phyloP scores from a whole-genome alignment of 2,113 vertebrate species.

The Catharus minimus region DNA sequence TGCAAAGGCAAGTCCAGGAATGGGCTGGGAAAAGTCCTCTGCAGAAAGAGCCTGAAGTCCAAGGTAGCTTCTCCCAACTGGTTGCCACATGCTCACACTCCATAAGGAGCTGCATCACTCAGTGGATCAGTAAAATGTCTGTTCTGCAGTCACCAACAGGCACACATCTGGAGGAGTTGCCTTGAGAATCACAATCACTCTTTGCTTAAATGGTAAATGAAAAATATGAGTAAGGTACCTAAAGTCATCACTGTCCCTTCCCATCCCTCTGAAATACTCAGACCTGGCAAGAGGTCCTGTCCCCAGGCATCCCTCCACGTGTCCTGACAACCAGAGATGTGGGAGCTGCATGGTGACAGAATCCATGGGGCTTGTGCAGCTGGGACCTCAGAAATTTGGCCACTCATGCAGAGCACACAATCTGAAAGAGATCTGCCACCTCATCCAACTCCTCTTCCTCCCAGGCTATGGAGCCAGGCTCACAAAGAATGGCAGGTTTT shows the following conservation, averaged over 20 bases:
- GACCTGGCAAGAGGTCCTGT: background rate
- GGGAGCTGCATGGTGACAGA: background rate
- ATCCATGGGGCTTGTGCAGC: background rate
- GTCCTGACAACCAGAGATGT: background rate
- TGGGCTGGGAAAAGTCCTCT: background rate
- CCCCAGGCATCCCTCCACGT: fast-evolving
- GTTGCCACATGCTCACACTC: background rate
- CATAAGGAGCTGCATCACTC: background rate
- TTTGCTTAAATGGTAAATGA: background rate
- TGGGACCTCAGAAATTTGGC: background rate
- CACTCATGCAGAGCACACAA: background rate
- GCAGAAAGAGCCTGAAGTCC: background rate
- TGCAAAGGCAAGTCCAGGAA: background rate
- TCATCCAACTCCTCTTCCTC: background rate
- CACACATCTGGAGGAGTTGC: background rate
- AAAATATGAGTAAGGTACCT: background rate
- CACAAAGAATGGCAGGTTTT: background rate
- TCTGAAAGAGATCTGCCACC: background rate
- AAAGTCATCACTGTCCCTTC: background rate
- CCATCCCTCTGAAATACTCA: background rate
- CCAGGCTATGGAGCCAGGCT: background rate
- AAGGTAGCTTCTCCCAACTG: background rate
- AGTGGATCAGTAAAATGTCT: background rate
- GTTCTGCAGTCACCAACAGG: background rate
- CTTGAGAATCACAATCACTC: background rate